Percentiles rank a stretch among this genome's conserved stretches.
Evolutionary conservation across 2,797 vertebrate species (phyloP).

Genomic region (Adrianichthys oophorus): DNA sequence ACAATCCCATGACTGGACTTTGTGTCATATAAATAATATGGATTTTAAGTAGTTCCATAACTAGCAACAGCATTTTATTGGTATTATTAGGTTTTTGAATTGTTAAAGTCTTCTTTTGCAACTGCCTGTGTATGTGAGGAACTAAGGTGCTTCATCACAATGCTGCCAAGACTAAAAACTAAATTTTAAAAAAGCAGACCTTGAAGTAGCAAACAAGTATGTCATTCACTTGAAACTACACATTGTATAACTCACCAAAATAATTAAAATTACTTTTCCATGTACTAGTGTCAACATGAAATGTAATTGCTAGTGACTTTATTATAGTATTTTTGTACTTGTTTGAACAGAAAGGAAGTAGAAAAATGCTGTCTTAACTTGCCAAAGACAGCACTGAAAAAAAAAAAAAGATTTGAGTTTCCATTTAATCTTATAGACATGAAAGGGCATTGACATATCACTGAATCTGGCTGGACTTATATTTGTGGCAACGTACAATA

Average conservation of each 20-base stretch:
- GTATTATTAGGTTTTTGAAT: constrained; percentile 10
- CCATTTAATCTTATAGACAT: too few relatives aligned
- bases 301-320: constrained; percentile 31
- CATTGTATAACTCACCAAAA: too few relatives aligned
- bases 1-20: constrained; percentile 12
- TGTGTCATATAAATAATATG: constrained; percentile 18
- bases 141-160: too few relatives aligned
- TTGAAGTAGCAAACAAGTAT: too few relatives aligned
- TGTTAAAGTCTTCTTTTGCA: not conserved
- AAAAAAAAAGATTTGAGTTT: too few relatives aligned
- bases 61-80: constrained; percentile 16
- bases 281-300: constrained; percentile 26
- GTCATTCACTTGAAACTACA: too few relatives aligned
- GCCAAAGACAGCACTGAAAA: too few relatives aligned
- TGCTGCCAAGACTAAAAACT: too few relatives aligned
- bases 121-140: constrained; percentile 2
- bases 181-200: too few relatives aligned
- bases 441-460: constrained; percentile 1
- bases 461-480: constrained; percentile 1
- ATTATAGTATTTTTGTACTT: constrained; percentile 44
- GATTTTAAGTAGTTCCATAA: constrained; percentile 37
- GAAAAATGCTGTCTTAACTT: too few relatives aligned
- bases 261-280: not conserved
- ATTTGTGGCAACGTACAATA: constrained; percentile 6
- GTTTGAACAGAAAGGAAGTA: constrained; percentile 43